Percentiles rank a stretch among this genome's conserved stretches.
Evolutionary conservation across 2,113 vertebrate species (phyloP).

Genomic region (Aix galericulata): DNA sequence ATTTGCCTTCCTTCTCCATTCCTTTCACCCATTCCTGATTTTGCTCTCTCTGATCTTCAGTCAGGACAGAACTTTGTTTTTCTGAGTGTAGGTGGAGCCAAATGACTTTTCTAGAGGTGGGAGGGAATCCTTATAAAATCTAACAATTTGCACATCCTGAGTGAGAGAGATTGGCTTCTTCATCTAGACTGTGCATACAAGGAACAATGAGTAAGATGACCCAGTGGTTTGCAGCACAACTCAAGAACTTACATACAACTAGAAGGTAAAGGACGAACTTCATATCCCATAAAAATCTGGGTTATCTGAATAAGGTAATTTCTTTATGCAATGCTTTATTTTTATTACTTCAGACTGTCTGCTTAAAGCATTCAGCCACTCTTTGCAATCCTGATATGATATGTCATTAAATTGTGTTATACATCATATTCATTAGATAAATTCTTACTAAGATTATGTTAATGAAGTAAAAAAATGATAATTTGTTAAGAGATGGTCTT

Average conservation of each 20-base stretch:
- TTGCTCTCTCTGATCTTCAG: not conserved
- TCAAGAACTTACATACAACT: not conserved
- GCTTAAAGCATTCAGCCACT: not conserved
- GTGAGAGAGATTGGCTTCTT: not conserved
- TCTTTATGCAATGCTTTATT: not conserved
- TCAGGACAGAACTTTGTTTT: constrained; percentile 18
- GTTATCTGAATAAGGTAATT: constrained; percentile 39
- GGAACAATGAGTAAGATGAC: not conserved
- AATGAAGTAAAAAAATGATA: not conserved
- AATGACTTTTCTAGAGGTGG: not conserved
- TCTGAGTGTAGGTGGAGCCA: constrained; percentile 37
- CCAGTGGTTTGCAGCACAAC: not conserved
- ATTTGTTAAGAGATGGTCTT: not conserved
- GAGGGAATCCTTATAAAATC: constrained; percentile 29
- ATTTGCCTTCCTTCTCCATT: not conserved
- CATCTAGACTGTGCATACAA: not conserved
- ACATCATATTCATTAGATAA: not conserved
- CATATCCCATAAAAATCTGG: not conserved
- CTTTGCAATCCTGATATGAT: not conserved
- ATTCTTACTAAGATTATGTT: not conserved
- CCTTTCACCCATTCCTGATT: not conserved
- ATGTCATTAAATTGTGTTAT: not conserved
- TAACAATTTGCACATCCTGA: not conserved
- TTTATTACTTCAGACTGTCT: not conserved
- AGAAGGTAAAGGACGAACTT: constrained; percentile 4